Percentiles rank a stretch among this genome's conserved stretches.
phyloP scores from a whole-genome alignment of 2,797 vertebrate species.

The Falco columbarius region DNA sequence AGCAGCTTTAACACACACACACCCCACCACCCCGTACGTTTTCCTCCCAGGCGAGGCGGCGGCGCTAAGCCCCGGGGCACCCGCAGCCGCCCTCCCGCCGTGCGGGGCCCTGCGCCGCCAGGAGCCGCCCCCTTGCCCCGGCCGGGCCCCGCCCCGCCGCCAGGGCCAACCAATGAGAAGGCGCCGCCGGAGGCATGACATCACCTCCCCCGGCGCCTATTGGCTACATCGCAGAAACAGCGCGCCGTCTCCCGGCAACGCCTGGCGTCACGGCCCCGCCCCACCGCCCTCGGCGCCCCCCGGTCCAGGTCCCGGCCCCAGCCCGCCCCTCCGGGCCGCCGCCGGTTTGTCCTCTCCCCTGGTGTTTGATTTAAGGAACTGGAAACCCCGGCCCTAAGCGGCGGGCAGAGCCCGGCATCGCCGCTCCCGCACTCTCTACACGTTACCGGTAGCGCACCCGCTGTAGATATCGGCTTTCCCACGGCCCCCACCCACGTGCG shows the following conservation, averaged over 20 bases:
- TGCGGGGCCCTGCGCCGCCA: background rate
- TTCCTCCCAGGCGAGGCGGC: no score
- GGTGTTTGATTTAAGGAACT: rapidly evolving
- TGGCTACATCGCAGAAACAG: background rate
- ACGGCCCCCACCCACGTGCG: rapidly evolving
- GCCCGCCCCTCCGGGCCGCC: rapidly evolving
- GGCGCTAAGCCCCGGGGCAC: background rate
- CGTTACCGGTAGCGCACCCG: rapidly evolving
- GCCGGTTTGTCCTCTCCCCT: rapidly evolving
- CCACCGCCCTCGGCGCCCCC: background rate
- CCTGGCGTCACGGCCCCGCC: background rate
- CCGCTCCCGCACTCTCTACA: rapidly evolving
- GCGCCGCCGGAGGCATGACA: background rate
- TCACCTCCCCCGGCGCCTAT: slow-evolving; percentile 24
- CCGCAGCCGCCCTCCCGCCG: background rate
- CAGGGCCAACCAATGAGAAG: background rate
- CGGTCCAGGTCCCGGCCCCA: no score
- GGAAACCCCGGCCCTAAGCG: background rate
- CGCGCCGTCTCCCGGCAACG: slow-evolving; percentile 27
- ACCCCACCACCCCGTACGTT: background rate
- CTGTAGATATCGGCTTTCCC: background rate
- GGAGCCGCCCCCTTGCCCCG: background rate
- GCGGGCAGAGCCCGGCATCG: rapidly evolving
- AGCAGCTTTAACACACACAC: background rate
- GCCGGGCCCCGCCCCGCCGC: background rate